Evolutionary conservation across 2,113 vertebrate species (phyloP), one percentile per base, ranked within the genome.

Genomic region (Psephotus haematonotus): DNA sequence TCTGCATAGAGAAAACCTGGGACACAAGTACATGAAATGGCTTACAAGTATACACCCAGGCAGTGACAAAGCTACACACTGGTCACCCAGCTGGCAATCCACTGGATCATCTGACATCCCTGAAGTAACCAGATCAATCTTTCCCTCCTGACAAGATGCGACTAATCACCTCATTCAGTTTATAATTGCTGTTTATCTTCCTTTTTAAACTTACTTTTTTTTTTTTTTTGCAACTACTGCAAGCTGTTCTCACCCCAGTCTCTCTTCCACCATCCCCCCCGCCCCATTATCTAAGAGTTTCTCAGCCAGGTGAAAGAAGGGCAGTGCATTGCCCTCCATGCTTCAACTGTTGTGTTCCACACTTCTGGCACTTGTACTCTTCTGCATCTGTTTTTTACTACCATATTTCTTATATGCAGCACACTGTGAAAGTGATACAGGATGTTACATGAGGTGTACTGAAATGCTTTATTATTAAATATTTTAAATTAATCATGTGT

Each of bases 401-500:
- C 65, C 35, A 13, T 23, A 52, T 50, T 89, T 86, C 43, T 75
- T 39, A 35, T 1, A 79, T 3, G 33, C 41, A 90, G 50, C 57
- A 69, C 41, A 33, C 80, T 92, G 47, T 24, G 72, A 62, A 77
- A 91, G 83, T 57, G 74, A 53, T 65, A 49, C 53, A 79, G 72
- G 70, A 88, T 94, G 91, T 65, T 78, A 82, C 86, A 70, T 20
- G 86, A 95, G 93, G 91, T 93, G 88, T 49, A 91, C 57, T 44
- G 81, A 94, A 96, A 93, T 49, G 33, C 53, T 95, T 89, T 87
- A 92, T 95, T 97, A 96, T 94, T 92, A 96, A 94, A 96, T 95
- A 95, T 92, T 96, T 95, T 93, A 96, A 96, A 97, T 94, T 96
- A 96, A 96, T 95, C 92, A 96, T 95, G 86, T 88, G 57, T 79